phyloP scores from a whole-genome alignment of 2,888 invertebrate species.

The Plutella xylostella region DNA sequence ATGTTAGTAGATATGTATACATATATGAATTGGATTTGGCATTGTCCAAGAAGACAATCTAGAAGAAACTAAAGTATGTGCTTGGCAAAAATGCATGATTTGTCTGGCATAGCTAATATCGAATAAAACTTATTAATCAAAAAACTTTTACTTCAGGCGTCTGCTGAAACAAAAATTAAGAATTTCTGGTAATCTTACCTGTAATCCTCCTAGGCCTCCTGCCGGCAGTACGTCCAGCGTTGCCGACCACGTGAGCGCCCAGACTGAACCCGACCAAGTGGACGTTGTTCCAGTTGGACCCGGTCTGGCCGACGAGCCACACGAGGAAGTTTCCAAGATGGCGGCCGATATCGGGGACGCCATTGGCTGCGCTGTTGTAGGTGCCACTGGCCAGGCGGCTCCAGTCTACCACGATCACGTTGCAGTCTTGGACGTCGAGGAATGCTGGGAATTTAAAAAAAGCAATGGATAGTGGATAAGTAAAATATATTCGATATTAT shows the following conservation, averaged over 20 bases:
- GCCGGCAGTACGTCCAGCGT: constrained; percentile 33
- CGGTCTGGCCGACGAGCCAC: constrained; percentile 38
- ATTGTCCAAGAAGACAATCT: not conserved
- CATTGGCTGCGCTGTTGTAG: constrained; percentile 28
- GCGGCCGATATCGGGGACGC: constrained; percentile 36
- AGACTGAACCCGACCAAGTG: constrained; percentile 53
- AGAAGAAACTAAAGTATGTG: not conserved
- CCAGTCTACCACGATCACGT: constrained; percentile 50
- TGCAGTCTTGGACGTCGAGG: constrained; percentile 32
- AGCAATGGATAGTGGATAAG: too few species aligned
- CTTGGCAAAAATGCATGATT: not conserved
- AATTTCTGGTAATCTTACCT: constrained; percentile 24
- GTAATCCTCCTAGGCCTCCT: constrained; percentile 36
- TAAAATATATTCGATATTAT: too few species aligned
- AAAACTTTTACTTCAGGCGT: too few species aligned
- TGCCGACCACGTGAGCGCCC: constrained; percentile 50
- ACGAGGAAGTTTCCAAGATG: constrained; percentile 38
- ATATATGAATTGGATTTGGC: not conserved
- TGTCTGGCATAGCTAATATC: not conserved
- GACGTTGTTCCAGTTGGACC: constrained; percentile 42
- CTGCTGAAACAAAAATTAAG: not conserved
- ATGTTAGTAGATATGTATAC: not conserved
- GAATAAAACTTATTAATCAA: not conserved
- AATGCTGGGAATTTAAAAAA: constrained; percentile 21
- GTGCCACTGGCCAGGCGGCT: constrained; percentile 25